Evolutionary conservation across 2,888 invertebrate species (phyloP), one percentile per base, ranked within the genome.

Genomic region (Meteorus cinctellus): DNA sequence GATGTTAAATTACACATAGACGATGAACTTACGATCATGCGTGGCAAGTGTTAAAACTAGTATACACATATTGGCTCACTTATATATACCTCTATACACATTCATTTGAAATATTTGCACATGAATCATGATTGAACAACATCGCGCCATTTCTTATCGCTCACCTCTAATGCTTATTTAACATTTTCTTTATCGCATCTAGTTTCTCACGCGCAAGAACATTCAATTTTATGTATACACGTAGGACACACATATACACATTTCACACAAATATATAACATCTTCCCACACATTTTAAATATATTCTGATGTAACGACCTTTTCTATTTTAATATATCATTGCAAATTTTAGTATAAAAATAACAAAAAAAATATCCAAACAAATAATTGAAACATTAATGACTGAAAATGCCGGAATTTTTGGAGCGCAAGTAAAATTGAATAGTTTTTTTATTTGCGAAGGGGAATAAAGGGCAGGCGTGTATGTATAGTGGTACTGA

Each of bases 161-260:
- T 62, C 60, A 31, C 63, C 16, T 63, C 63, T 63, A 63, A 63
- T 34, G 31, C 63, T 63, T 63, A 63, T 34, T 63, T 31, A 63
- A 63, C 31, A 63, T 31, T 31, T 63, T 31, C 34, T 67, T 70
- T 63, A 72, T 72, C 60, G 34, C 70, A 60, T 36, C 59, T 70
- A 31, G 34, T 45, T 60, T 70, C 51, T 59, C 34, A 29, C 34
- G 55, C 27, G 55, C 60, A 55, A 41, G 45, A 6, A 68, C 41
- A 48, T 16, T 16, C 19, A 36, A 34, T 31, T n/a, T 19, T 19
- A 19, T 27, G 19, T 24, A 36, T 10, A 59, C 12, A n/a, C 19
- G 12, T 48, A 48, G 6, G 16, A 55, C 10, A 19, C 2, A 55
- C 8, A 48, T n/a, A 45, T n/a, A 48, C n/a, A 48, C n/a, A 48